Conservation (phyloP, 1,140 invertebrate species). For the Tetramorium alpestre region DNA sequence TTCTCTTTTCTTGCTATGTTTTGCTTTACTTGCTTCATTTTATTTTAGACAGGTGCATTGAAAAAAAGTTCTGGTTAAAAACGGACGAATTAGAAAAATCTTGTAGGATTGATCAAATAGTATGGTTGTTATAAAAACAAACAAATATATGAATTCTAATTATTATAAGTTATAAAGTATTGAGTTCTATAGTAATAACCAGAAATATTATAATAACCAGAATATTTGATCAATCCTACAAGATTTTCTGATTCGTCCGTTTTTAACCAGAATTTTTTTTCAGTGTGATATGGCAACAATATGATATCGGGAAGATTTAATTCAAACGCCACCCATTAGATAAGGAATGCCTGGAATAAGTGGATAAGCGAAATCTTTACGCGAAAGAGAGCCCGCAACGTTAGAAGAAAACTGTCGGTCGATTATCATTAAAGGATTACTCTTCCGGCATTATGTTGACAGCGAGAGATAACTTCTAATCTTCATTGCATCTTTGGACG, state of each 20-base stretch:
- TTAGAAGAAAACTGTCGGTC: slow-evolving; percentile 61
- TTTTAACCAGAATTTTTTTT: too few species aligned
- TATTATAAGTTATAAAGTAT: too few species aligned
- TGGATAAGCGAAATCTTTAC: slow-evolving; percentile 45
- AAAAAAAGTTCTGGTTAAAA: too few species aligned
- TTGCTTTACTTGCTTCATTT: neutral
- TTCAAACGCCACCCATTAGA: slow-evolving; percentile 52
- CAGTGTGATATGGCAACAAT: neutral
- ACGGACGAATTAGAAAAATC: too few species aligned
- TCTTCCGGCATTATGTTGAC: slow-evolving; percentile 69
- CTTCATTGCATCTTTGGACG: neutral
- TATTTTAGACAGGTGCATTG: neutral
- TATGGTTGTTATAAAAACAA: too few species aligned
- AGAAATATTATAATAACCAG: too few species aligned
- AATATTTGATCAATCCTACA: too few species aligned
- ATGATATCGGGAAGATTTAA: slow-evolving; percentile 12
- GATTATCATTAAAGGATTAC: slow-evolving; percentile 76
- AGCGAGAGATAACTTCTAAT: slow-evolving; percentile 27
- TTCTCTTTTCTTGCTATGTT: neutral
- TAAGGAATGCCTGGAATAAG: slow-evolving; percentile 51
- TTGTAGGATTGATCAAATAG: too few species aligned
- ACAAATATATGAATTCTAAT: too few species aligned
- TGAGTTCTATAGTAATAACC: too few species aligned
- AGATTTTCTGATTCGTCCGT: too few species aligned
- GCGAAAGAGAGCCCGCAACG: slow-evolving; percentile 64